Evolutionary conservation across 2,113 vertebrate species (phyloP), one percentile per base, ranked within the genome.

Genomic region (Sturnira hondurensis): DNA sequence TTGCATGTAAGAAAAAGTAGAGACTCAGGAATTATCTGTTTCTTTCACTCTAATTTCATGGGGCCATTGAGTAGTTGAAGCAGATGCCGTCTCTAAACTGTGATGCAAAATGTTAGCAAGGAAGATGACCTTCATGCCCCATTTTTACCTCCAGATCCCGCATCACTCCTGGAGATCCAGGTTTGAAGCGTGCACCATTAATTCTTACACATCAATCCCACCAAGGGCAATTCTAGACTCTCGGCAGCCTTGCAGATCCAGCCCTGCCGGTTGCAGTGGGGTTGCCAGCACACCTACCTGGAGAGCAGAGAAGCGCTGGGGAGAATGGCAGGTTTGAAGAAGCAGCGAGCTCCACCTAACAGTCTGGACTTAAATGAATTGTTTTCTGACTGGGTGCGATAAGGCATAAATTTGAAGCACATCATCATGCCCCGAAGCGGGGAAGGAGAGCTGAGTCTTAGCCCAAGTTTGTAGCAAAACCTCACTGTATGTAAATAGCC

Each of bases 331-430:
- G 28, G 50, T 93, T 68, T 83, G 77, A 52, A 93, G 78, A 28
- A 61, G 50, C 76, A 70, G 71, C 13, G 0, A 54, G 52, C 91
- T 96, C 41, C 15, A 58, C 91, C 86, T 80, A 89, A 94, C 74
- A 93, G 74, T 52, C 91, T 52, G 38, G 74, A 85, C 86, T 97
- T 93, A 94, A 96, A 95, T 89, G 94, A 98, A 97, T 96, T 87
- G 43, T 96, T 96, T 96, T 86, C 95, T 94, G 95, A 68, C 97
- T 76, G 4, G 80, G 45, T 91, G 91, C 1, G 16, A 96, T 97
- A 93, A 97, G 88, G 93, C 17, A 3, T 95, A 80, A 61, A 89
- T 94, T 63, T 54, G 93, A 96, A 95, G 95, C 1, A 91, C n/a
- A 15, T 96, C 91, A 86, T 95, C 95, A 91, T 77, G 83, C 76